These are phyloP conservation scores for Epistrophe eligans DNA, from an alignment of 2,888 invertebrate species.

Conservation along the genomic window DNA sequence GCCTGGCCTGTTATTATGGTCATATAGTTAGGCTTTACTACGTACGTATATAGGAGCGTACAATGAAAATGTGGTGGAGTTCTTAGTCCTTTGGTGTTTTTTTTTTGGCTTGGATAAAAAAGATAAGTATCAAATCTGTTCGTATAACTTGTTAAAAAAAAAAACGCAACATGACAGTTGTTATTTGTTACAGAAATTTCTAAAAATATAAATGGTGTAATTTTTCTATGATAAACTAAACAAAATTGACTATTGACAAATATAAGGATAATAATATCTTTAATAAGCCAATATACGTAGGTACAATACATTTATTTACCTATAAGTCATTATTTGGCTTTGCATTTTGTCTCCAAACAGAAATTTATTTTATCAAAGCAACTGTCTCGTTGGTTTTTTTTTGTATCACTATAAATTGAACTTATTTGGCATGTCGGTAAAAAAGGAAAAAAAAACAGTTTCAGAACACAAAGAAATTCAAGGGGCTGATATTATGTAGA, in stretches of 20 bases:
- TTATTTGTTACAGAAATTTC: constrained; percentile 21
- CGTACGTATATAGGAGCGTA: background rate
- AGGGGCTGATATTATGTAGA: background rate
- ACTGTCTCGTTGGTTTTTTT: background rate
- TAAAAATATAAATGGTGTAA: constrained; percentile 10
- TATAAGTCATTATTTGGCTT: constrained; percentile 12
- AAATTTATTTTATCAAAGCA: background rate
- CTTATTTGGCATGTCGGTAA: constrained; percentile 5
- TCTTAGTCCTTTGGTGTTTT: constrained; percentile 15
- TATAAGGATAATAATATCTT: constrained; percentile 48
- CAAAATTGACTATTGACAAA: constrained; percentile 50
- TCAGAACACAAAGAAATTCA: constrained; percentile 6
- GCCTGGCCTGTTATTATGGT: constrained; percentile 57
- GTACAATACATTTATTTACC: background rate
- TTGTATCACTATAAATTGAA: background rate
- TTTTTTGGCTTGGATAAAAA: constrained; percentile 29
- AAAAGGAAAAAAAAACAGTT: background rate
- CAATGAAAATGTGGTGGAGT: constrained; percentile 26
- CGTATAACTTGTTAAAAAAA: constrained; percentile 55
- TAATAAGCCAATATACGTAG: constrained; percentile 44
- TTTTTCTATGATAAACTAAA: constrained; percentile 18
- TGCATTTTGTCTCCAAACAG: background rate
- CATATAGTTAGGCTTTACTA: constrained; percentile 54
- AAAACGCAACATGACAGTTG: constrained; percentile 44
- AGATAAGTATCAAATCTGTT: constrained; percentile 74